Evolutionary conservation across 2,113 vertebrate species (phyloP), one percentile per base, ranked within the genome.

Genomic region (Bubo scandiacus): DNA sequence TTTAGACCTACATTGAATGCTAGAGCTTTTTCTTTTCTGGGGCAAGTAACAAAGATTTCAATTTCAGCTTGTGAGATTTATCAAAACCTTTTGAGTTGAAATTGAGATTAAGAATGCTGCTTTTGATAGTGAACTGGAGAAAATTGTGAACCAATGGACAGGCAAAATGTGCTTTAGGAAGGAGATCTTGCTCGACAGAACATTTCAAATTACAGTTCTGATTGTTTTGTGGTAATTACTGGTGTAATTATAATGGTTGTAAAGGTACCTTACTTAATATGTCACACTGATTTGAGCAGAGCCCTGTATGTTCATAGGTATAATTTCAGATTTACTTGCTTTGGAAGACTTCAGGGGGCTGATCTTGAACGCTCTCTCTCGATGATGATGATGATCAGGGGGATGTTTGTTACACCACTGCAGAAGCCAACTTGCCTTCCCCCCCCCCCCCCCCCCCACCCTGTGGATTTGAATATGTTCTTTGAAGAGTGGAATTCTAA

Each of bases 391-490:
- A 19, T 87, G 15, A n/a, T n/a, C 52, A 66, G 42, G 51, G 32
- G 52, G 36, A 21, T 13, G 6, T 13, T 11, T 75, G 49, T 87
- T 55, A 15, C 13, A 16, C 23, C 14, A 10, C 42, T 34, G 57
- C 3, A 2, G 70, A 88, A 86, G 47, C 58, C 58, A 49, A 15
- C 32, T 65, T 73, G 61, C 45, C 40, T 34, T 25, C 26, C 9
- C 11, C 5, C 13, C 5, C 12, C 2, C 4, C 9, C 1, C 10
- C n/a, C 30, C 21, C 3, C 7, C 43, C 7, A 16, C 7, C 19
- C 36, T 1, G 6, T 36, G 43, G 42, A 51, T 89, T 71, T 62
- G 43, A 61, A 17, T 68, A 36, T 63, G 29, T n/a, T 84, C 45
- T 93, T 83, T 51, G 32, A 55, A 72, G 81, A 47, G 51, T 67